phyloP scores from a whole-genome alignment of 2,888 invertebrate species.

The Pterostichus niger region DNA sequence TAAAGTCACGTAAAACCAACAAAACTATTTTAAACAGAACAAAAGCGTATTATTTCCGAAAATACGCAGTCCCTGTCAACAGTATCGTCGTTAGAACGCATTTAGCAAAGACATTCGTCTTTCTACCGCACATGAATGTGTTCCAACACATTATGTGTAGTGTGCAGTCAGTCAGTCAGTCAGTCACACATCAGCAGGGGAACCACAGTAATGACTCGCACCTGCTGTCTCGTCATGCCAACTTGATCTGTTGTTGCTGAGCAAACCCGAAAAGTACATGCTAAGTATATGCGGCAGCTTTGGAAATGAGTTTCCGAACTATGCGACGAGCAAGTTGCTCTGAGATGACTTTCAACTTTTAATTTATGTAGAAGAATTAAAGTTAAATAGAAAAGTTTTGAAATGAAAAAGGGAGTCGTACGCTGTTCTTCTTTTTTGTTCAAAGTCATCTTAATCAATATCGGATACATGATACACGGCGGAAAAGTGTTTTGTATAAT shows the following conservation, averaged over 20 bases:
- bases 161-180: conserved; percentile 2
- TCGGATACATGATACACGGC: background rate
- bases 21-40: conserved; percentile 34
- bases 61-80: conserved; percentile 24
- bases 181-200: conserved; percentile 6
- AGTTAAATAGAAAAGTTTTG: conserved; percentile 45
- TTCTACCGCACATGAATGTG: background rate
- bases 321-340: background rate
- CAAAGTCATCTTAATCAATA: conserved; percentile 41
- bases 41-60: conserved; percentile 40
- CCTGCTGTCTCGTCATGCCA: conserved; percentile 22
- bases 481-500: conserved; percentile 1
- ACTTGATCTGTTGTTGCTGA: conserved; percentile 1
- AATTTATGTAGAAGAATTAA: conserved; percentile 55
- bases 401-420: background rate
- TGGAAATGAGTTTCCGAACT: conserved; percentile 42
- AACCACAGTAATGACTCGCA: conserved; percentile 9
- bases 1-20: conserved; percentile 51
- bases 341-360: conserved; percentile 47
- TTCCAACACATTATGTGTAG: background rate
- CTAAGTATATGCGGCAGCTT: conserved; percentile 12
- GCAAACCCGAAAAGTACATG: conserved; percentile 22
- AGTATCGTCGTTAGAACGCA: conserved; percentile 34
- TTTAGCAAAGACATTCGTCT: conserved; percentile 36
- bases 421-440: conserved; percentile 2